These are phyloP conservation scores for Leuciscus waleckii DNA, from an alignment of 2,797 vertebrate genomes.

Conservation along the genomic window DNA sequence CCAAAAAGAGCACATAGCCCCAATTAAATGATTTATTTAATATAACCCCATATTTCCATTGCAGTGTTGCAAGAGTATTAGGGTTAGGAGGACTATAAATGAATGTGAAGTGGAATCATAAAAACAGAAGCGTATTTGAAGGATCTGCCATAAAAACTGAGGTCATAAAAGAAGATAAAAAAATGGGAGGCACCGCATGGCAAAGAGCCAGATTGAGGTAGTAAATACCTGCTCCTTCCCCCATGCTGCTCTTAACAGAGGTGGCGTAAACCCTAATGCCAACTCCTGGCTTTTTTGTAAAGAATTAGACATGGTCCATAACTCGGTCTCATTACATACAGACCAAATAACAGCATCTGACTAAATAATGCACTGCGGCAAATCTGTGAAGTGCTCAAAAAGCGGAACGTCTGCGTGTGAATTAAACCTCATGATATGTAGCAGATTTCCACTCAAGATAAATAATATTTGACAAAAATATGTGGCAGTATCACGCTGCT, in stretches of 20 bases:
- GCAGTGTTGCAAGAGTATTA: constrained; percentile 3
- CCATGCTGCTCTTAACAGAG: constrained; percentile 43
- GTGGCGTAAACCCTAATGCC: constrained; percentile 37
- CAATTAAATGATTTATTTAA: not conserved
- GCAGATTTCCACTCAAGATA: not conserved
- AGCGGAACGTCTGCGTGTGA: not conserved
- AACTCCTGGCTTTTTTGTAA: constrained; percentile 53
- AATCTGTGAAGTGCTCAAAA: constrained; percentile 1
- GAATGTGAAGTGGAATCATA: constrained; percentile 50
- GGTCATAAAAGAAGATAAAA: constrained; percentile 58
- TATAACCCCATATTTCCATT: not conserved
- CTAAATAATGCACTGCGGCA: constrained; percentile 29
- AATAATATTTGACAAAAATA: not conserved
- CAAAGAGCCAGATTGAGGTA: constrained; percentile 60
- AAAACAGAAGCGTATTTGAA: constrained; percentile 49
- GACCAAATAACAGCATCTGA: constrained; percentile 40
- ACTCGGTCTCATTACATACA: constrained; percentile 56
- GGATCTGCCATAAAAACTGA: constrained; percentile 51
- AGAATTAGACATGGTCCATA: constrained; percentile 63
- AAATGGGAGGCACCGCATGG: constrained; percentile 37
- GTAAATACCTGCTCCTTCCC: constrained; percentile 60
- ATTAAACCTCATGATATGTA: not conserved
- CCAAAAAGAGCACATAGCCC: not conserved
- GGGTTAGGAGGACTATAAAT: constrained; percentile 25
- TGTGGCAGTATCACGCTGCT: constrained; percentile 51